Evolutionary conservation across 2,888 invertebrate genomes (phyloP).

Genomic region (Pseudanteris insignis): DNA sequence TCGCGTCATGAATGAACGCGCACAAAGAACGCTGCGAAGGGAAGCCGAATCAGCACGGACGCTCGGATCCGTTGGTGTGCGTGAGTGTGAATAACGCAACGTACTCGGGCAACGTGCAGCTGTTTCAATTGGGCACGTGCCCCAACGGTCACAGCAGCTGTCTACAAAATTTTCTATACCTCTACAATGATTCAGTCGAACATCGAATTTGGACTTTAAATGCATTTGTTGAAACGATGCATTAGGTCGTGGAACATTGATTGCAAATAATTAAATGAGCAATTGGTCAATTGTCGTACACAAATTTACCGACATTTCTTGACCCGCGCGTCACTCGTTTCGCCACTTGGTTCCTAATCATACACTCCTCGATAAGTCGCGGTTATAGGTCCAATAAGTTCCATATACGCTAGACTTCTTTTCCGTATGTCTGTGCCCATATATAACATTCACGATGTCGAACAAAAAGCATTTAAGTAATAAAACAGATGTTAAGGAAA

Average conservation of each 20-base stretch:
- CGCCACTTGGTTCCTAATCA: no score
- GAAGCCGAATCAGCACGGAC: constrained; percentile 18
- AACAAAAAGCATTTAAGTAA: no score
- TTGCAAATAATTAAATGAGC: constrained; percentile 5
- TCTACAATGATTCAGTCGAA: constrained; percentile 9
- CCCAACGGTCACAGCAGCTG: constrained; percentile 65
- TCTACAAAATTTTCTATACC: constrained; percentile 54
- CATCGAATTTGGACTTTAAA: constrained; percentile 25
- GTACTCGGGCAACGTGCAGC: constrained; percentile 52
- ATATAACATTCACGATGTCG: no score
- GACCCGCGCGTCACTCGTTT: no score
- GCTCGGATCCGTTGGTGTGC: no score
- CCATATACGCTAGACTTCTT: no score
- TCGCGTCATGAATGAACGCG: constrained; percentile 34
- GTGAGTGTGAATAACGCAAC: constrained; percentile 35
- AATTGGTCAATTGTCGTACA: constrained; percentile 3
- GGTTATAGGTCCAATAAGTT: no score
- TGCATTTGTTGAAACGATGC: not conserved
- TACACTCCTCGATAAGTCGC: no score
- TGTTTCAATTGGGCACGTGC: constrained; percentile 62
- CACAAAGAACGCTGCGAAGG: constrained; percentile 28
- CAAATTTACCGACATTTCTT: no score
- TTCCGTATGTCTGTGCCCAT: no score
- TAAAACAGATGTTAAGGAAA: no score
- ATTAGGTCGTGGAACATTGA: not conserved